Conservation (phyloP, 2,888 invertebrate genomes). For the Alloplasta piceator region DNA sequence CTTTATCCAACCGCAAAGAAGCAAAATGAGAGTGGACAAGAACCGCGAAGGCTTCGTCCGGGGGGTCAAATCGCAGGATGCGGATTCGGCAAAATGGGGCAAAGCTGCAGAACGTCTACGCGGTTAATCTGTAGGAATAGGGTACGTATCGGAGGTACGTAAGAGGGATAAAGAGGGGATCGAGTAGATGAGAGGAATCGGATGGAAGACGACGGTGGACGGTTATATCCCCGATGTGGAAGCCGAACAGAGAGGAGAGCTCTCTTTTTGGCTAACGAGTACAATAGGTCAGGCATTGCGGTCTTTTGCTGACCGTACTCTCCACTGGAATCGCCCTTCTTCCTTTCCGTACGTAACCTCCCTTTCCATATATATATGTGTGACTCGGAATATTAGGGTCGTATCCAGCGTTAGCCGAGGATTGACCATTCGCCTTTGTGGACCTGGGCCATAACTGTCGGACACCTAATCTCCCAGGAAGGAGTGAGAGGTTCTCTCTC, state of each 20-base stretch:
- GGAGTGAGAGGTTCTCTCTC: no score
- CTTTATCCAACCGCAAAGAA: conserved; percentile 22
- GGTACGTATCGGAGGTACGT: conserved; percentile 7
- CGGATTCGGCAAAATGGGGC: conserved; percentile 23
- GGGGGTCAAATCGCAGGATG: conserved; percentile 4
- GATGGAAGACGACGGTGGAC: conserved; percentile 60
- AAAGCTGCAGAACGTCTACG: conserved; percentile 30
- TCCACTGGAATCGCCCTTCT: conserved; percentile 65
- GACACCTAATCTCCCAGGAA: no score
- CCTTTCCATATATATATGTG: neutral
- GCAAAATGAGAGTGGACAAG: conserved; percentile 44
- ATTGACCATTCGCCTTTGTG: no score
- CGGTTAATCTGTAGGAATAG: conserved; percentile 37
- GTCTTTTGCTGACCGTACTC: conserved; percentile 76
- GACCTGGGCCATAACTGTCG: no score
- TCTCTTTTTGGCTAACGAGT: conserved; percentile 72
- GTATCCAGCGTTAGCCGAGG: no score
- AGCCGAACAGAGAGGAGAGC: conserved; percentile 66
- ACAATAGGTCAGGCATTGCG: conserved; percentile 77
- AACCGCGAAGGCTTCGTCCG: neutral
- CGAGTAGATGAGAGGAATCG: conserved; percentile 41
- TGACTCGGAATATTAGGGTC: neutral
- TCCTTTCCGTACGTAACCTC: conserved; percentile 26
- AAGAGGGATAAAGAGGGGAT: neutral
- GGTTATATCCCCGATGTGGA: conserved; percentile 48